Evolutionary conservation across 2,113 vertebrate species (phyloP).

Genomic region (Aphyosemion australe): DNA sequence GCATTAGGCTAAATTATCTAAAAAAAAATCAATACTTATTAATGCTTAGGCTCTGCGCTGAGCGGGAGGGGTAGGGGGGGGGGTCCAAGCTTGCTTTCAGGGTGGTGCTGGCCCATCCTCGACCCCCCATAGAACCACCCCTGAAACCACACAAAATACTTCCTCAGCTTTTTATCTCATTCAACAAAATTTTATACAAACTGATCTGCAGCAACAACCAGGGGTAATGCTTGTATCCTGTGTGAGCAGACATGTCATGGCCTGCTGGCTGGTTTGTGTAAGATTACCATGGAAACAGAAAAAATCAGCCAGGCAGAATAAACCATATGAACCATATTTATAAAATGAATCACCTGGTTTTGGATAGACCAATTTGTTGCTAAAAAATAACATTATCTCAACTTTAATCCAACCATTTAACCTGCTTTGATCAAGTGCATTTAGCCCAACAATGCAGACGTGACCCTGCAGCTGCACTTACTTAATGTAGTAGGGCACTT

Average conservation of each 20-base stretch:
- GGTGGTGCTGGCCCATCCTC: too few relatives aligned
- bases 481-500: slow-evolving; percentile 99
- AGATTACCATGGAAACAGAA: not conserved
- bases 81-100: too few relatives aligned
- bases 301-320: not conserved
- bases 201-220: not conserved
- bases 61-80: too few relatives aligned
- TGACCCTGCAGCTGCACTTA: slow-evolving; percentile 78
- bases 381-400: not conserved
- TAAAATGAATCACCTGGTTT: not conserved
- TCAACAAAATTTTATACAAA: not conserved
- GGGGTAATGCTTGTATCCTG: not conserved
- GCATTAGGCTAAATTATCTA: too few relatives aligned
- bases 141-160: too few relatives aligned
- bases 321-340: not conserved
- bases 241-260: not conserved
- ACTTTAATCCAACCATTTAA: not conserved
- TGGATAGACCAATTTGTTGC: not conserved
- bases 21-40: too few relatives aligned
- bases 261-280: not conserved
- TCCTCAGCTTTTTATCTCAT: not conserved
- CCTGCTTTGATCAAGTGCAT: slow-evolving; percentile 8
- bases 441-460: slow-evolving; percentile 1
- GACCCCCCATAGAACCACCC: too few relatives aligned
- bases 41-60: too few relatives aligned